These are phyloP conservation scores for Strix aluco DNA, from an alignment of 2,113 vertebrate species.

Conservation along the genomic window DNA sequence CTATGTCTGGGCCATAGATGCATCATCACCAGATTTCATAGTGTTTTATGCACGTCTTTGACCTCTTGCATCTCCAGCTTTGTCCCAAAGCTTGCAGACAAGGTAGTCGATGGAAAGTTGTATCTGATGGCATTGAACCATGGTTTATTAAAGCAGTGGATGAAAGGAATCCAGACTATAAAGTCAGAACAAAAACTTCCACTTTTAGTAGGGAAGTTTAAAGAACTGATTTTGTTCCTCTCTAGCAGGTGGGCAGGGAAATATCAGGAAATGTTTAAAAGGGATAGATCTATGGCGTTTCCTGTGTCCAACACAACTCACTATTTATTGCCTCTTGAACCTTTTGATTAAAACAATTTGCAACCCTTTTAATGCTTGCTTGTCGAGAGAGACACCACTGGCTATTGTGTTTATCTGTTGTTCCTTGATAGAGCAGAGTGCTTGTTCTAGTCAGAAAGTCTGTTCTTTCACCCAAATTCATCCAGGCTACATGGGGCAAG, in stretches of 20 bases:
- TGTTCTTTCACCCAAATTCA: background rate
- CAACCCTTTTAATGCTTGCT: background rate
- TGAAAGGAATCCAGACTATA: background rate
- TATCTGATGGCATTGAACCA: background rate
- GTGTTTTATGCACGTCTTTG: background rate
- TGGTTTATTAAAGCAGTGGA: background rate
- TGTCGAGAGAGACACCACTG: fast-evolving
- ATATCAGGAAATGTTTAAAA: background rate
- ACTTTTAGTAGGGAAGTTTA: background rate
- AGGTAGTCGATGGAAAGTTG: background rate
- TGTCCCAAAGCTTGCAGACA: background rate
- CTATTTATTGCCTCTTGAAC: background rate
- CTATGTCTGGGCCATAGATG: background rate
- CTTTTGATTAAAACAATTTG: background rate
- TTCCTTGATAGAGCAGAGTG: background rate
- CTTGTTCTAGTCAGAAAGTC: background rate
- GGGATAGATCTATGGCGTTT: background rate
- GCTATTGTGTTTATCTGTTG: background rate
- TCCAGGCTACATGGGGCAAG: background rate
- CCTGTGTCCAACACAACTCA: background rate
- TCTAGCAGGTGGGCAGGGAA: background rate
- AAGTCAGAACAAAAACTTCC: background rate
- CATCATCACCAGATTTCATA: fast-evolving
- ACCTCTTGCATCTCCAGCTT: background rate
- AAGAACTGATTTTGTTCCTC: background rate